phyloP scores from a whole-genome alignment of 2,888 invertebrate genomes.

The Hypolimnas misippus region DNA sequence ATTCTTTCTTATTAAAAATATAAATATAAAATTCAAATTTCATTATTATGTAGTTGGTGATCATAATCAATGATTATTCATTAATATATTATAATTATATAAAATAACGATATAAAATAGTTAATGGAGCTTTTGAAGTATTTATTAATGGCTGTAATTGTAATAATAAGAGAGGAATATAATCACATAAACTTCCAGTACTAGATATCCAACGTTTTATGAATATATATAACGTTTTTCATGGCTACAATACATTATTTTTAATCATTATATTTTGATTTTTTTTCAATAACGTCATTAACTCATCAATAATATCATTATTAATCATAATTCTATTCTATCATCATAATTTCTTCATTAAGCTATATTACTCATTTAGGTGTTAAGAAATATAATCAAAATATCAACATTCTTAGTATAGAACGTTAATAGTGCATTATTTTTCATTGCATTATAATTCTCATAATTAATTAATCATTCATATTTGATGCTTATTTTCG shows the following conservation, averaged over 20 bases:
- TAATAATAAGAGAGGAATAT: conserved; percentile 44
- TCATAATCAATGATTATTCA: neutral
- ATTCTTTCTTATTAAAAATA: neutral
- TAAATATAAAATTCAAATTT: neutral
- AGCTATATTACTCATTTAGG: neutral
- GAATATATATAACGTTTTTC: neutral
- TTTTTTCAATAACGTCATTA: neutral
- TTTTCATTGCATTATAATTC: neutral
- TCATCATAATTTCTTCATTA: neutral
- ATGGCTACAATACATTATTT: neutral
- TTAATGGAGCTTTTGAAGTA: conserved; percentile 9
- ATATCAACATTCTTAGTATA: neutral
- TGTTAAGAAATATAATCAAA: conserved; percentile 14
- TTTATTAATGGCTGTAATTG: conserved; percentile 8
- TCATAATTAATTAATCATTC: conserved; percentile 51
- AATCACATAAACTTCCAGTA: conserved; percentile 75
- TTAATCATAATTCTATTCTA: neutral
- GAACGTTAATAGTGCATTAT: neutral
- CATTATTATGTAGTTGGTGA: neutral
- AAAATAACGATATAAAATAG: conserved; percentile 4
- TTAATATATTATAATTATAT: neutral
- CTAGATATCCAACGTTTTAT: conserved; percentile 45
- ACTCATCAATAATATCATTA: neutral
- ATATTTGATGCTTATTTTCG: conserved; percentile 56
- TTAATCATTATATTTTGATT: neutral